Base-by-base conservation (phyloP, 2,888 invertebrate genomes). In the Nemotelus pantherinus region DNA sequence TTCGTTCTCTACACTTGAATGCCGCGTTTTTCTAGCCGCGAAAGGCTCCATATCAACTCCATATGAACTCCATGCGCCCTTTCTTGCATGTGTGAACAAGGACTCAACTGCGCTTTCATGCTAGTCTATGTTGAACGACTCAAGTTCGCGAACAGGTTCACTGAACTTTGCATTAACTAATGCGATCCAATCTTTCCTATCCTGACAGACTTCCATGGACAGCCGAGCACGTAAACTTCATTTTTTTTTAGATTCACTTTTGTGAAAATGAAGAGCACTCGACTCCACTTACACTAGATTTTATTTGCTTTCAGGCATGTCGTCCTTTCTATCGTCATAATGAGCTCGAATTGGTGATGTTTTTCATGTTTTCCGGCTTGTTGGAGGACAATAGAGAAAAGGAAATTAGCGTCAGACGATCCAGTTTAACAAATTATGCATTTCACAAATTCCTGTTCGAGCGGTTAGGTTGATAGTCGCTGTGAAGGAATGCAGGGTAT, bases 91-190 rank as follows among this genome's bases (percentile, higher is more conserved):
- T 25, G 25, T 25, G 25, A 25, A 25, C 25, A 25, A 25, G 25
- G 25, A 25, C 25, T 25, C 25, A 25, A 25, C 25, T 25, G 25
- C 25, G 25, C 25, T 25, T 25, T 25, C 25, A 25, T 25, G 25
- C 25, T 25, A 25, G 25, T 25, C 25, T 25, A 25, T 25, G 25
- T 25, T 25, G 25, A 25, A 25, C 25, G 25, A 25, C 25, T 25
- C 25, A 25, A 25, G 25, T 25, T 39, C 2, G 53, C 68, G 50
- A 9, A 45, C 74, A 74, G 63, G 74, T 60, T 60, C 74, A 60
- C 63, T 63, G 74, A 47, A 74, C 74, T 74, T 74, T 74, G 74
- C 63, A 60, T 47, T 25, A 4, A 43, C 63, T 63, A 74, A 74
- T 74, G 74, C 41, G 50, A 9, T 41, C 63, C 7, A 41, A 25